Evolutionary conservation across 2,888 invertebrate species (phyloP).

Genomic region (Dryobota labecula): DNA sequence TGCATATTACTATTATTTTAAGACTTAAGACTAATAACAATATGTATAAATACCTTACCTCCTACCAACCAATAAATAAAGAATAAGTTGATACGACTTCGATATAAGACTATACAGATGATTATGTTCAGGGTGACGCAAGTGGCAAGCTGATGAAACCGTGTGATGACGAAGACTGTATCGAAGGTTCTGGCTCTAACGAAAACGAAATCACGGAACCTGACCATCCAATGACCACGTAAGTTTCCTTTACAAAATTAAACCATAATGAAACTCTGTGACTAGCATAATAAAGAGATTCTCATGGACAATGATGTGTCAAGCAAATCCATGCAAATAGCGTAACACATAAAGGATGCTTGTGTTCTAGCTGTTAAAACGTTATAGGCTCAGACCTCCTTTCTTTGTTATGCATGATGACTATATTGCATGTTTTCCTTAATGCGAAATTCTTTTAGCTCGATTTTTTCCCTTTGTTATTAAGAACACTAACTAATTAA

Average conservation of each 20-base stretch:
- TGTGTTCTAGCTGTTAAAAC: no score
- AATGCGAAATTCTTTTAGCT: not conserved
- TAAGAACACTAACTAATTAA: not conserved
- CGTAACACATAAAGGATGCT: not conserved
- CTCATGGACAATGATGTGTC: not conserved
- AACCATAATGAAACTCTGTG: not conserved
- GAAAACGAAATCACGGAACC: conserved; percentile 93
- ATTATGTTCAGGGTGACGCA: conserved; percentile 75
- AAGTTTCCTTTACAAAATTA: conserved; percentile 61
- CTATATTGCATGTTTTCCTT: not conserved
- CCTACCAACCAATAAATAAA: no score
- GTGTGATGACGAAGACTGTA: conserved; percentile 97
- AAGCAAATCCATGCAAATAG: not conserved
- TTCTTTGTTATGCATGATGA: not conserved
- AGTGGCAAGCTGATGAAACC: conserved; percentile 88
- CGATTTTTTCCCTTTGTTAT: no score
- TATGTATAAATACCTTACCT: no score
- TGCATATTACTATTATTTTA: no score
- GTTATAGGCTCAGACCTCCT: not conserved
- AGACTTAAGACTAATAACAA: no score
- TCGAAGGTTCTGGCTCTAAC: conserved; percentile 94
- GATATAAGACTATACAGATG: not conserved
- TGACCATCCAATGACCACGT: conserved; percentile 90
- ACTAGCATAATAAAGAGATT: not conserved
- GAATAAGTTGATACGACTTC: no score